Conservation (phyloP, 2,888 invertebrate species). For the Parnassius glacialis region DNA sequence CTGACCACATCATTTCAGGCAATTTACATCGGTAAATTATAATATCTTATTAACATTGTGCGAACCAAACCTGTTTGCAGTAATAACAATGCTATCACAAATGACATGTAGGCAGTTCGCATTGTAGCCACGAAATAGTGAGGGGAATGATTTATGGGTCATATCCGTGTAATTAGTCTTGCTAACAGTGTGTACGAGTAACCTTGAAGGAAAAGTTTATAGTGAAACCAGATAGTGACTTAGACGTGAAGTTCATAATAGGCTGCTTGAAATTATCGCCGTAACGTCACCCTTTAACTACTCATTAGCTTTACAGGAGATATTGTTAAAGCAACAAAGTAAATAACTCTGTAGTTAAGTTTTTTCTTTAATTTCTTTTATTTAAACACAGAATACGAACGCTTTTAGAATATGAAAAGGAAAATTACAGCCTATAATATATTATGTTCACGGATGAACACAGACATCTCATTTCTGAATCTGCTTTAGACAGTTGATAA, state of each 20-base stretch:
- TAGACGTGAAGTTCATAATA: conserved; percentile 9
- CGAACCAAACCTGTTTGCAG: neutral
- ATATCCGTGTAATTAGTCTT: conserved; percentile 11
- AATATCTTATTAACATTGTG: neutral
- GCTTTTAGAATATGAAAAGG: too few relatives aligned
- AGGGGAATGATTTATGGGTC: conserved; percentile 8
- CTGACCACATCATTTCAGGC: too few relatives aligned
- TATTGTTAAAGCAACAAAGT: neutral
- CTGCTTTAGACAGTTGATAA: too few relatives aligned
- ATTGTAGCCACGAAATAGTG: neutral
- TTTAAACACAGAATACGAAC: too few relatives aligned
- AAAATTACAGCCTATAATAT: too few relatives aligned
- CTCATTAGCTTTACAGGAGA: neutral
- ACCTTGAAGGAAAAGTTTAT: conserved; percentile 3
- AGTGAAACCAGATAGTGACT: neutral
- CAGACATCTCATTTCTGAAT: too few relatives aligned
- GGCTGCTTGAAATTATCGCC: neutral
- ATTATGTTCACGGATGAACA: too few relatives aligned
- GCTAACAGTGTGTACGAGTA: neutral
- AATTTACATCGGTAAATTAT: neutral
- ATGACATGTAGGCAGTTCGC: conserved; percentile 1
- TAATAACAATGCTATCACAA: conserved; percentile 1
- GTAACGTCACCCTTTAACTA: neutral
- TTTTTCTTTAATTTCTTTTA: too few relatives aligned
- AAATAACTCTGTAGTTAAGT: neutral